These are phyloP conservation scores for Chamaetylas fuelleborni DNA, from an alignment of 2,113 vertebrate species.

Conservation along the genomic window DNA sequence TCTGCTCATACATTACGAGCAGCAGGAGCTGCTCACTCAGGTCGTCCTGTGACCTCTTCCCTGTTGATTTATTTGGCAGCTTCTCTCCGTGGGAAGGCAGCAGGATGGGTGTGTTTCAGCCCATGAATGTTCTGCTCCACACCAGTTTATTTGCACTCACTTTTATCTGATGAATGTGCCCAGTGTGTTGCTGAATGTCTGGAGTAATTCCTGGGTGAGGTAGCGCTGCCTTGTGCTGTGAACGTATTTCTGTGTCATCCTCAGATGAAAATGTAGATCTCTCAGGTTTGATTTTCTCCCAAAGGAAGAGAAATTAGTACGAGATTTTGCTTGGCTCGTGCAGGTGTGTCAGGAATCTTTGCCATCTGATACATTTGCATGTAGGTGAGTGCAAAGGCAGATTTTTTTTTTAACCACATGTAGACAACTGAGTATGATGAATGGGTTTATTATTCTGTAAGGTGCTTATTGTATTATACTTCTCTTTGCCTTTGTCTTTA, in stretches of 20 bases:
- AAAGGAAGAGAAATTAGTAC: not conserved
- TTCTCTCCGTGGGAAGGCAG: not conserved
- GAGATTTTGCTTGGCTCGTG: not conserved
- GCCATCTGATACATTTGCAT: not conserved
- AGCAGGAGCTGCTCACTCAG: not conserved
- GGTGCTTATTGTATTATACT: constrained; percentile 32
- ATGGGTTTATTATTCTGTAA: constrained; percentile 51
- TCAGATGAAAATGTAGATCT: not conserved
- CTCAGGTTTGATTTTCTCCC: not conserved
- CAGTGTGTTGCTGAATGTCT: not conserved
- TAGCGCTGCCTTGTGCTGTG: not conserved
- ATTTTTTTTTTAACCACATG: not conserved
- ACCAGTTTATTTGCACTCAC: not conserved
- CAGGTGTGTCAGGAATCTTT: not conserved
- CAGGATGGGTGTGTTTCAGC: not conserved
- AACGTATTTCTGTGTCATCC: not conserved
- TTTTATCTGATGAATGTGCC: not conserved
- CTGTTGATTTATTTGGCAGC: constrained; percentile 14
- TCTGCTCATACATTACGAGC: accelerated
- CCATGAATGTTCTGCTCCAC: not conserved
- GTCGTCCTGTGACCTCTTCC: not conserved
- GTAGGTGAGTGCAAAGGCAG: not conserved
- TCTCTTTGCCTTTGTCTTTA: constrained; percentile 17
- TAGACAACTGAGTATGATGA: constrained; percentile 12
- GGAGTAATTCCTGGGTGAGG: not conserved